These are phyloP conservation scores for Pseudorasbora parva DNA, from an alignment of 2,113 vertebrate species.

Conservation along the genomic window DNA sequence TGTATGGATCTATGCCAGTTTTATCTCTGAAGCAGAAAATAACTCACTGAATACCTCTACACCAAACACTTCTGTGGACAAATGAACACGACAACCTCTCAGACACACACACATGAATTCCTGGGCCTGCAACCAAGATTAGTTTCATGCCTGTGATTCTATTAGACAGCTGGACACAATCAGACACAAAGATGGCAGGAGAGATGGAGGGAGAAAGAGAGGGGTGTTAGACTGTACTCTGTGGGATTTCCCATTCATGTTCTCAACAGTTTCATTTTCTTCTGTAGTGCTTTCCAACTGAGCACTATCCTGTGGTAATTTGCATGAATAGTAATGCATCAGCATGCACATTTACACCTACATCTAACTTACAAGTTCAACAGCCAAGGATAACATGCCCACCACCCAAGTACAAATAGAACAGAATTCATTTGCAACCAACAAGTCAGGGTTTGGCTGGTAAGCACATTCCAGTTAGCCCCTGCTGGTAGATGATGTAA, in stretches of 20 bases:
- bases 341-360: slow-evolving; percentile 9
- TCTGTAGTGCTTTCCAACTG: slow-evolving; percentile 47
- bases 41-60: not conserved
- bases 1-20: not conserved
- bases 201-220: not conserved
- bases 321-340: not conserved
- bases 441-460: not conserved
- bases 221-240: not conserved
- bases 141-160: slow-evolving; percentile 29
- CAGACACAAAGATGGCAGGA: not conserved
- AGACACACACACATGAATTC: not conserved
- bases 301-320: slow-evolving; percentile 21
- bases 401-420: not conserved
- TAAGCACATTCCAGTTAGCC: not conserved
- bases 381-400: not conserved
- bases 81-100: slow-evolving; percentile 3
- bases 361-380: not conserved
- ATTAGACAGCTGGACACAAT: slow-evolving; percentile 10
- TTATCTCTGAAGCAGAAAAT: not conserved
- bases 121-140: slow-evolving; percentile 9
- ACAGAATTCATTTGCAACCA: not conserved
- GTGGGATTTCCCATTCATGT: slow-evolving; percentile 24
- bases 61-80: not conserved
- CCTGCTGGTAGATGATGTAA: not conserved
- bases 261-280: slow-evolving; percentile 53